These are phyloP conservation scores for Illadopsis cleaveri DNA, from an alignment of 2,113 vertebrate genomes.

Conservation along the genomic window DNA sequence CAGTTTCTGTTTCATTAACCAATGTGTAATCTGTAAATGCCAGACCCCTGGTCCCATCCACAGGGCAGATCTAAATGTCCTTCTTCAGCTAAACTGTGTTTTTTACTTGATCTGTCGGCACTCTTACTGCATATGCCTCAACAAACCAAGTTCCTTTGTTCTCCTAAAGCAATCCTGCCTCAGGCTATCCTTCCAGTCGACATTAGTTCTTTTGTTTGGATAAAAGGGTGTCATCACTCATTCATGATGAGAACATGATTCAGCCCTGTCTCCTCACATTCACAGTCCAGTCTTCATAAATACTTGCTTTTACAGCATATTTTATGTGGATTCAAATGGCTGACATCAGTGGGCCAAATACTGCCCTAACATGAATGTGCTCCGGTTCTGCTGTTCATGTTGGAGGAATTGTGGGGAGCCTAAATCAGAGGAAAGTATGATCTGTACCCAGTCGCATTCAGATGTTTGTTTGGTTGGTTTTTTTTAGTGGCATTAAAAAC, in stretches of 20 bases:
- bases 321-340: not conserved
- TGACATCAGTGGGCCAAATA: slow-evolving; percentile 11
- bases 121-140: slow-evolving; percentile 27
- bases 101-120: slow-evolving; percentile 41
- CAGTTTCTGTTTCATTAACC: slow-evolving; percentile 43
- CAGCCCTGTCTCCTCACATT: not conserved
- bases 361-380: not conserved
- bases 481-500: not conserved
- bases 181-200: slow-evolving; percentile 51
- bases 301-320: slow-evolving; percentile 44
- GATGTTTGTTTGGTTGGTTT: not conserved
- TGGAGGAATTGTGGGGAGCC: not conserved
- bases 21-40: slow-evolving; percentile 35
- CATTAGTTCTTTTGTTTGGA: slow-evolving; percentile 63
- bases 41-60: slow-evolving; percentile 14
- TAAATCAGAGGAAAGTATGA: not conserved
- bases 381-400: not conserved
- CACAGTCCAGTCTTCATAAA: not conserved
- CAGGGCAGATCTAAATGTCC: not conserved
- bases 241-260: slow-evolving; percentile 49
- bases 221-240: slow-evolving; percentile 58
- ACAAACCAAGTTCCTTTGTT: slow-evolving; percentile 51
- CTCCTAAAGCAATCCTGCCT: slow-evolving; percentile 58
- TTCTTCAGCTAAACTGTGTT: slow-evolving; percentile 26
- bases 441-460: not conserved